Conservation (phyloP, 2,113 vertebrate genomes). For the Malurus melanocephalus region DNA sequence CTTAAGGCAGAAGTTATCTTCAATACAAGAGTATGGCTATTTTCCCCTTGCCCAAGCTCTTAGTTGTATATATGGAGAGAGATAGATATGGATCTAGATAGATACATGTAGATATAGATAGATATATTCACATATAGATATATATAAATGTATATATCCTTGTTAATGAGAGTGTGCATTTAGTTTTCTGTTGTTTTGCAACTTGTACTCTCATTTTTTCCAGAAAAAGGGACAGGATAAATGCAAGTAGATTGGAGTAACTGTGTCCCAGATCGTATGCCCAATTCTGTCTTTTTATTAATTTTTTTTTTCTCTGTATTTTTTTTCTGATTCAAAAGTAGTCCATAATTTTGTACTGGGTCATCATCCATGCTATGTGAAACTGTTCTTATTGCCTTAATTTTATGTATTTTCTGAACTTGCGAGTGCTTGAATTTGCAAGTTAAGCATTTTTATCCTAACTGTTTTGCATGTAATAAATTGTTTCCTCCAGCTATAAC, state of each 20-base stretch:
- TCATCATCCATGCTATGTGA: not conserved
- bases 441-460: not conserved
- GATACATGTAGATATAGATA: too few species aligned
- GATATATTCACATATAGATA: not conserved
- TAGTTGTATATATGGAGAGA: not conserved
- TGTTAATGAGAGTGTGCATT: not conserved
- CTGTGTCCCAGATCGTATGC: not conserved
- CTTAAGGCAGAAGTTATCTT: not conserved
- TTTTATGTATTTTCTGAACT: not conserved
- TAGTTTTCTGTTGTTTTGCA: not conserved
- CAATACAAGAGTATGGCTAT: not conserved
- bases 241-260: not conserved
- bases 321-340: not conserved
- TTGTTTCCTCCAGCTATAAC: constrained; percentile 12
- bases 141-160: not conserved
- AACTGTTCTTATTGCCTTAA: not conserved
- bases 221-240: not conserved
- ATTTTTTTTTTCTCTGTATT: not conserved
- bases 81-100: too few species aligned
- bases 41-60: not conserved
- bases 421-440: constrained; percentile 9
- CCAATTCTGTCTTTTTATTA: not conserved
- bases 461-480: not conserved
- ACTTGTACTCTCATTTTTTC: not conserved
- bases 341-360: not conserved